A percentile compares a stretch with the other conserved stretches of the same genome.
phyloP scores from a whole-genome alignment of 2,797 vertebrate species.

The Meriones psammophilus region DNA sequence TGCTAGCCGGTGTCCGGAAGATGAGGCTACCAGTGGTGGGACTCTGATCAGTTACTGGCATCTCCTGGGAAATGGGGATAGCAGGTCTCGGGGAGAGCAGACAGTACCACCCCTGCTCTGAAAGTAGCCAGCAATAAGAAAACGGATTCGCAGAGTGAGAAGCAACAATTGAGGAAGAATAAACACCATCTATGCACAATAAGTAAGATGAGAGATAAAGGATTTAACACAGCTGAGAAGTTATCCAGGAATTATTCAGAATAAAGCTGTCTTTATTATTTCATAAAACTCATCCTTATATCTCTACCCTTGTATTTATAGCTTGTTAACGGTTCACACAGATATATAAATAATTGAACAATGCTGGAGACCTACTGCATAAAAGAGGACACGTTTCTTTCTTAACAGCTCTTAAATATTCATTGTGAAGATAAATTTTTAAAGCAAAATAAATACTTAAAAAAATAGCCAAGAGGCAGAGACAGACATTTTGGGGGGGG shows the following conservation, averaged over 20 bases:
- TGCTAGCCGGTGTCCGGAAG: conserved; percentile 68
- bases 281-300: conserved; percentile 77
- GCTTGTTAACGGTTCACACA: conserved; percentile 70
- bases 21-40: conserved; percentile 76
- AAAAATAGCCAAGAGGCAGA: conserved; percentile 67
- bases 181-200: background rate
- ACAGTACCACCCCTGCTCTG: conserved; percentile 79
- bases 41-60: conserved; percentile 75
- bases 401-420: conserved; percentile 79
- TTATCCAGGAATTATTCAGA: conserved; percentile 78
- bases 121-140: conserved; percentile 74
- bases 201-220: conserved; percentile 73
- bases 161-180: conserved; percentile 70
- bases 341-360: conserved; percentile 80
- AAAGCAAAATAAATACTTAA: conserved; percentile 75
- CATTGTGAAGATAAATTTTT: conserved; percentile 72
- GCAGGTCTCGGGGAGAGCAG: conserved; percentile 84
- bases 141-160: conserved; percentile 74
- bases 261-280: conserved; percentile 78
- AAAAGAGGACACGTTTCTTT: conserved; percentile 74
- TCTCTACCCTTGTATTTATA: conserved; percentile 80
- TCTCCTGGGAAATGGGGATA: conserved; percentile 77
- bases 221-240: conserved; percentile 70
- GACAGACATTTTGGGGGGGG: background rate
- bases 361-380: conserved; percentile 64